These are phyloP conservation scores for Odontophorus gujanensis DNA, from an alignment of 2,113 vertebrate genomes.

Conservation along the genomic window DNA sequence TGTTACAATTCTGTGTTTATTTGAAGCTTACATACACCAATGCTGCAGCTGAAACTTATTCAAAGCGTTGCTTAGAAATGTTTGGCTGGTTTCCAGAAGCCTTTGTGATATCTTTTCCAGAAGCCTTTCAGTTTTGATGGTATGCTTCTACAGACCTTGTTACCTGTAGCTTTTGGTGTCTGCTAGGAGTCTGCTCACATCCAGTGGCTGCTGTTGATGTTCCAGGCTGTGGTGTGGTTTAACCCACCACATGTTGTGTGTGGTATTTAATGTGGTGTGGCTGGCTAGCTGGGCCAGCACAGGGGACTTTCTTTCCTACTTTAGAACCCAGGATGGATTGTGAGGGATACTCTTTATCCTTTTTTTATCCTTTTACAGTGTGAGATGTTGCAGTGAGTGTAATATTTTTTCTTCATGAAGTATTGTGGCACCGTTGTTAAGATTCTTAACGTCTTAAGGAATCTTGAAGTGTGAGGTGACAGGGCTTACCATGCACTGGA, in stretches of 20 bases:
- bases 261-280: too few species aligned
- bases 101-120: neutral
- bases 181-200: neutral
- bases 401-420: neutral
- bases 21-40: neutral
- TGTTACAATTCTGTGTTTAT: neutral
- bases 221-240: accelerated
- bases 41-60: neutral
- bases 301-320: neutral
- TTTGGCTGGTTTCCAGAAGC: neutral
- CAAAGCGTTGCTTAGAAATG: neutral
- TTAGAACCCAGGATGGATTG: neutral
- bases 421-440: neutral
- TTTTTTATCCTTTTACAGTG: neutral
- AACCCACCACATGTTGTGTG: too few species aligned
- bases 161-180: neutral
- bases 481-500: accelerated
- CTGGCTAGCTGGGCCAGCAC: neutral
- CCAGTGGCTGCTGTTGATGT: neutral
- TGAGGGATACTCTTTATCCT: neutral
- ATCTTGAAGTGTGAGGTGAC: neutral
- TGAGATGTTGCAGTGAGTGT: neutral
- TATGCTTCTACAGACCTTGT: neutral
- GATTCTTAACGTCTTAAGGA: accelerated
- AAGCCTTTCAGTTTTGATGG: neutral